Conservation (phyloP, 2,113 vertebrate genomes). For the Bos indicus region DNA sequence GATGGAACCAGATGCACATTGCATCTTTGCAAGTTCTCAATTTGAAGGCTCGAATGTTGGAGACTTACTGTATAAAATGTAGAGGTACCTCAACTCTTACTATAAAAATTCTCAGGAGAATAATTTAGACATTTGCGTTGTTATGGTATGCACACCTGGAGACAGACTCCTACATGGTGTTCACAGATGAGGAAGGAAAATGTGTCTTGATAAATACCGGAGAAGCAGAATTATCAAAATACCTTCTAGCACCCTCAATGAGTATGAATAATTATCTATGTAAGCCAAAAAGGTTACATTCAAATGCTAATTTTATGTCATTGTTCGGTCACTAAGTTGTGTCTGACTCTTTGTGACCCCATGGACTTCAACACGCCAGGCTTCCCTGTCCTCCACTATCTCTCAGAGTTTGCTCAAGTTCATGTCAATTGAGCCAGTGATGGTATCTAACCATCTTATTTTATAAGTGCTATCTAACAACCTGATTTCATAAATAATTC, state of each 20-base stretch:
- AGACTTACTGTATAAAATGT: background rate
- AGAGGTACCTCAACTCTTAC: background rate
- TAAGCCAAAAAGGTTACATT: background rate
- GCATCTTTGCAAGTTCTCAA: background rate
- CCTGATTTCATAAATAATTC: background rate
- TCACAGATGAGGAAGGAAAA: background rate
- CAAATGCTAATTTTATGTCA: background rate
- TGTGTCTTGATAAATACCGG: background rate
- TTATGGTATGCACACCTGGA: background rate
- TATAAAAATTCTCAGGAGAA: background rate
- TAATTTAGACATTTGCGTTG: background rate
- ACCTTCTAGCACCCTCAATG: background rate
- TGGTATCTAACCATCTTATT: background rate
- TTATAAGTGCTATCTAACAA: background rate
- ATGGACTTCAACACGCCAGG: rapidly evolving
- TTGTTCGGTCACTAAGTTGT: background rate
- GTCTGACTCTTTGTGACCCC: background rate
- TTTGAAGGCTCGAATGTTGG: background rate
- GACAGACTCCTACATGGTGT: background rate
- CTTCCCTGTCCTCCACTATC: background rate
- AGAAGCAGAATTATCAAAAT: background rate
- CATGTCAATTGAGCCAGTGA: background rate
- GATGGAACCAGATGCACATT: background rate
- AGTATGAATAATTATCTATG: background rate
- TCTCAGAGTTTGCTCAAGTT: background rate